These are phyloP conservation scores for Pomacea canaliculata DNA, from an alignment of 2,888 invertebrate species.

Conservation along the genomic window DNA sequence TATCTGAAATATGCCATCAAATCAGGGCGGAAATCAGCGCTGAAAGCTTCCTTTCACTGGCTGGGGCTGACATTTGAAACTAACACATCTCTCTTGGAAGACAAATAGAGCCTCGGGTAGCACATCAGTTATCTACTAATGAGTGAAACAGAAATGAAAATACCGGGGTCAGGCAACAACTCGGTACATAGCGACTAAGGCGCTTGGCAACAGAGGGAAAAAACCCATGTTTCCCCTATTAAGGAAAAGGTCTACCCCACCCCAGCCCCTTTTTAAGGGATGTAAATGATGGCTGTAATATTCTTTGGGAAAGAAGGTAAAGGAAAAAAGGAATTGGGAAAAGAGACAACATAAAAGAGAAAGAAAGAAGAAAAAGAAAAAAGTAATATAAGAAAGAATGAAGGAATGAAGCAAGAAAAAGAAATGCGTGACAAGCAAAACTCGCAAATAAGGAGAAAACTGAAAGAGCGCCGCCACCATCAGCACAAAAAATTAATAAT, in stretches of 20 bases:
- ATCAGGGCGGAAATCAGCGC: conserved; percentile 12
- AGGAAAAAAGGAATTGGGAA: too few species aligned
- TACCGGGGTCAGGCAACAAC: background rate
- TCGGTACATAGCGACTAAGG: too few species aligned
- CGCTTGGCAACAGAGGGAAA: too few species aligned
- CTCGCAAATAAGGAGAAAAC: background rate
- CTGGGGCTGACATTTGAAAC: conserved; percentile 9
- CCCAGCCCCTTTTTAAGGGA: too few species aligned
- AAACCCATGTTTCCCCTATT: too few species aligned
- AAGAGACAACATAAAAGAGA: too few species aligned
- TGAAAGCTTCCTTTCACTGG: background rate
- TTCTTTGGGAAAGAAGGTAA: too few species aligned
- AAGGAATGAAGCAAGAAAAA: too few species aligned
- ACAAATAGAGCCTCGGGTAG: conserved; percentile 9
- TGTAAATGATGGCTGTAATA: too few species aligned
- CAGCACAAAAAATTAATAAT: background rate
- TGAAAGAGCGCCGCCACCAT: conserved; percentile 1
- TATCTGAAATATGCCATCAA: conserved; percentile 17
- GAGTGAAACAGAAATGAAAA: conserved; percentile 12
- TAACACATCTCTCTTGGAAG: conserved; percentile 11
- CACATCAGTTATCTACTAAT: conserved; percentile 2
- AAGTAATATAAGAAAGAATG: background rate
- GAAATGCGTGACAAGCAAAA: background rate
- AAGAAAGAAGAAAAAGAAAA: background rate
- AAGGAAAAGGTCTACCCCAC: too few species aligned